Base-by-base conservation (phyloP, 2,113 vertebrate species). In the Atractosteus spatula region DNA sequence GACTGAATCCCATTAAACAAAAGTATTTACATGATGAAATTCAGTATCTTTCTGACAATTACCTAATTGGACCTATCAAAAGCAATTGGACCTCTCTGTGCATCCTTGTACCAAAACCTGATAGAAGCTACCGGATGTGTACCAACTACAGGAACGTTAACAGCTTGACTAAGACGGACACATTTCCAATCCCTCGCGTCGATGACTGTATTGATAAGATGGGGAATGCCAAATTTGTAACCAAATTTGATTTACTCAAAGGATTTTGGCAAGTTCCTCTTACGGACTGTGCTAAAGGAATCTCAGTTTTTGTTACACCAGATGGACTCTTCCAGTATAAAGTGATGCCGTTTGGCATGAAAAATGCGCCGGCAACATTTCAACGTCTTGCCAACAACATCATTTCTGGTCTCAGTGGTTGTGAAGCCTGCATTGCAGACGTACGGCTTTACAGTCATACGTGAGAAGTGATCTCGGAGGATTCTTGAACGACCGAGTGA, bases 161-260 rank as follows among this genome's bases (percentile, higher is more conserved):
- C 16, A 3, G 5, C 2, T 63, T 66, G 3, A 68, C 54, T 16
- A 68, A 29, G 16, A 43, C 54, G 2, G 71, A 73, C 63, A 55
- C 62, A 3, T 66, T 65, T 17, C 63, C 69, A 7, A 70, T 73
- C 10, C 63, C 54, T 6, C 42, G 71, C 3, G 14, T 68, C 2
- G 65, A 73, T 29, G 55, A 73, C 17, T 43, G 51, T 44, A 44
- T 67, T 14, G 65, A 67, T 67, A 10, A 42, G 29, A 10, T 73
- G 6, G 65, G 55, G 0, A 8, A 14, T 2, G 55, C 71, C 43
- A 6, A 59, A 13, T 73, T 57, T 57, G 71, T 73, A 16, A 54
- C 41, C 14, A 73, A 74, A 17, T 68, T 74, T 45, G 65, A 74
- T n/a, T 45, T 74, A 13, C 17, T 74, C 3, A 69, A 62, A 16